Base-by-base conservation (phyloP, 2,888 invertebrate species). In the Troides aeacus region DNA sequence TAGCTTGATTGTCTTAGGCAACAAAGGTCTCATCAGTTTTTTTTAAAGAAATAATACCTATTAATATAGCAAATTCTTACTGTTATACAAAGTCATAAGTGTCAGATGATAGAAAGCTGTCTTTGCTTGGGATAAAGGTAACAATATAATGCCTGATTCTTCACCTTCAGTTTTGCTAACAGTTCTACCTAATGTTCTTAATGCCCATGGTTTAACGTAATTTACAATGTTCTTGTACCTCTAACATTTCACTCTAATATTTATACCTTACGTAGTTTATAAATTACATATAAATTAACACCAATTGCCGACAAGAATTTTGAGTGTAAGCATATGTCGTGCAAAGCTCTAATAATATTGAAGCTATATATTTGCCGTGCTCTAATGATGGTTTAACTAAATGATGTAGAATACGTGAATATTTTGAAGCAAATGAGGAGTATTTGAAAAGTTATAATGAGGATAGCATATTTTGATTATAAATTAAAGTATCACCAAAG, bases 301-400 rank as follows among this genome's bases (percentile, higher is more conserved):
- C 23, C 57, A 62, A 36, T 66, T 46, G 58, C 36, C n/a, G 57
- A 23, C 15, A 58, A 66, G 66, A 58, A 58, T 36, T 53, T 56
- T 21, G 24, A 62, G 63, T 66, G 58, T 62, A 66, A 66, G 70
- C 66, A 46, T 58, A 70, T 59, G 66, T 66, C 62, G 66, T 66
- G 66, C 66, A 63, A 70, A 70, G 70, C 70, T 62, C 50, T 59
- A 66, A 66, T 53, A 66, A 64, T 23, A 64, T 30, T 67, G 39
- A 65, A 70, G 66, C 70, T 63, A 53, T 50, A 63, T 59, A 53
- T 23, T 53, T 53, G 66, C 23, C 70, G 66, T 70, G 70, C 70
- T 24, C 59, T 66, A 66, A 59, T 62, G 24, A 23, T 50, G 21
- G 60, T 57, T 57, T 42, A 15, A 64, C 17, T 68, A 18, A 36